Evolutionary conservation across 2,113 vertebrate genomes (phyloP).

Genomic region (Madoqua kirkii): DNA sequence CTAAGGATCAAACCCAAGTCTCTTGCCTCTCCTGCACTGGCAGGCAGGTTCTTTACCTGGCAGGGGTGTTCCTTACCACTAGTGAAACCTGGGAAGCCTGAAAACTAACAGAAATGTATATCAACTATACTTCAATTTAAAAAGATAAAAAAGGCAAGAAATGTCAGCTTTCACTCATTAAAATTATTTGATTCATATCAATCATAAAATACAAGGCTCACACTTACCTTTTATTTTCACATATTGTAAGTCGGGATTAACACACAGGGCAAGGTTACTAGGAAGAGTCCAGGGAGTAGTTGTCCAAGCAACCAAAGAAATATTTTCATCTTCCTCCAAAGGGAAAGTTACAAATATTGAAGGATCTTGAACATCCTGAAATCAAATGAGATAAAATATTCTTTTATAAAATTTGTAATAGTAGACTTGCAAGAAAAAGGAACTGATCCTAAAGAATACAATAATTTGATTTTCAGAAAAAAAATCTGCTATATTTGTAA

Average conservation of each 20-base stretch:
- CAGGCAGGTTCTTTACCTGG: background rate
- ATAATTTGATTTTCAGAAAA: background rate
- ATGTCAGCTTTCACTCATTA: background rate
- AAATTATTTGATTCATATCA: background rate
- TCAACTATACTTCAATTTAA: background rate
- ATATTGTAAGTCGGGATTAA: constrained; percentile 91
- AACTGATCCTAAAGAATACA: background rate
- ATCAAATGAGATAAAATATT: constrained; percentile 36
- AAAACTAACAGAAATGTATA: background rate
- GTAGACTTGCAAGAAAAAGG: accelerated
- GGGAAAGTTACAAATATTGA: constrained; percentile 94
- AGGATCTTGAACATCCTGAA: constrained; percentile 96
- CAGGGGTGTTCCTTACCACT: background rate
- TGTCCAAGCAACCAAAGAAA: constrained; percentile 95
- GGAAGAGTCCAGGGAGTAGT: constrained; percentile 98
- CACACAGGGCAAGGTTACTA: constrained; percentile 95
- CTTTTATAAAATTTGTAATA: background rate
- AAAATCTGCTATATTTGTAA: background rate
- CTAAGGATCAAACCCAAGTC: background rate
- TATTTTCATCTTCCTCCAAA: constrained; percentile 85
- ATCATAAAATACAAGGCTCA: background rate
- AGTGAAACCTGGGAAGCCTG: background rate
- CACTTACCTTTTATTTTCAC: constrained; percentile 92
- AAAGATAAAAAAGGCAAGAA: background rate
- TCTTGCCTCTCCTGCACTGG: background rate